Percentiles rank a stretch among this genome's conserved stretches.
Evolutionary conservation across 2,797 vertebrate species (phyloP).

Genomic region (Lepidocolaptes lacrymiger): DNA sequence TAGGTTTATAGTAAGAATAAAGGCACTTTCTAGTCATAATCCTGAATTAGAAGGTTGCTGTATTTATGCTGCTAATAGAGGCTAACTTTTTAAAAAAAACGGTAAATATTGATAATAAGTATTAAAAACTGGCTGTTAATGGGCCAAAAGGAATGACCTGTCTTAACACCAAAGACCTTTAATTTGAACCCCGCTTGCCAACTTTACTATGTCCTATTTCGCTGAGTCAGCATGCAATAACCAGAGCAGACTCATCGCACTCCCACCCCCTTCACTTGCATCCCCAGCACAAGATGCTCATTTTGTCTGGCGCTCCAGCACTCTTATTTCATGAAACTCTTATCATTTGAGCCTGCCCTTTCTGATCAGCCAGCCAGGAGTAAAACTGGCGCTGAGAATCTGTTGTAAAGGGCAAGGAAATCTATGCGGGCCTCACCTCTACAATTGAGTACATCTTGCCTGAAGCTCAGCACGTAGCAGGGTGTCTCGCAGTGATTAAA

Average conservation of each 20-base stretch:
- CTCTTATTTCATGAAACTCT: conserved; percentile 56
- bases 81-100: not conserved
- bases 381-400: conserved; percentile 15
- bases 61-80: not conserved
- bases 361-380: conserved; percentile 52
- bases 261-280: conserved; percentile 36
- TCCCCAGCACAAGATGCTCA: conserved; percentile 37
- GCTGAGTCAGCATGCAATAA: conserved; percentile 9
- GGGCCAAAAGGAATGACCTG: not conserved
- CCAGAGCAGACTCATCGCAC: not conserved
- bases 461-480: conserved; percentile 17
- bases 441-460: conserved; percentile 20
- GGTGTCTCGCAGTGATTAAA: not conserved
- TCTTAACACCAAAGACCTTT: not conserved
- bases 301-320: conserved; percentile 36
- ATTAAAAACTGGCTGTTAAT: not conserved
- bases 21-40: not conserved
- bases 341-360: conserved; percentile 25
- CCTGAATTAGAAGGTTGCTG: not conserved
- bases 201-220: not conserved
- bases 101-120: too few species aligned
- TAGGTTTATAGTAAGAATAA: not conserved
- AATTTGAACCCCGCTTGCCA: not conserved
- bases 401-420: conserved; percentile 58
- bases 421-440: conserved; percentile 27